Base-by-base conservation (phyloP, 2,888 invertebrate genomes). In the Argyra leucocephala region DNA sequence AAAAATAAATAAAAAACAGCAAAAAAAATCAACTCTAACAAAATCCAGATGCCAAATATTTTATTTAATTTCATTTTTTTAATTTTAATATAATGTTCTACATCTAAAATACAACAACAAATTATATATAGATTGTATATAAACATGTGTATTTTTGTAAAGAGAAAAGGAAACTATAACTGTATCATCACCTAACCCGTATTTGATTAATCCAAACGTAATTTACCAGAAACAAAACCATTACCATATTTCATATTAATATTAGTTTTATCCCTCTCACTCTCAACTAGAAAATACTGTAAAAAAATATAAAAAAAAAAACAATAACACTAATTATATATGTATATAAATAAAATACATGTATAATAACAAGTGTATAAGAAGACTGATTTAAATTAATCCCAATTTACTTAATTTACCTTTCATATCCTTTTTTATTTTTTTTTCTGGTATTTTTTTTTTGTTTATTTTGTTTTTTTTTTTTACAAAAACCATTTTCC, bases 371-470 rank as follows among this genome's bases (percentile, higher is more conserved):
- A 37, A 48, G 31, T 48, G 7, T 48, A 48, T 18, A 48, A 48
- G 18, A 48, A 6, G 37, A 48, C 4, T 48, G 18, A 15, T 48
- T 48, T 5, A 18, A 48, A 48, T 48, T 48, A 48, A 48, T 48
- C 48, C 48, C 48, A 48, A 48, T 48, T 15, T 48, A 18, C 48
- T 48, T 48, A 48, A 48, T 48, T 48, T 48, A 48, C 48, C 48
- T 48, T 48, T 48, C 48, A 48, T 48, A 48, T 48, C 48, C 48
- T 15, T 48, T n/a, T 18, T 15, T n/a, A n/a, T 37, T 48, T 48
- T 48, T 15, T 48, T 48, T 48, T 48, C 18, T 1, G 31, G 31
- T 31, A 10, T 31, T 31, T n/a, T n/a, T n/a, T n/a, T n/a, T n/a
- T 31, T 31, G 5, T 31, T 31, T 10, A 31, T 31, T 31, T 31